These are phyloP conservation scores for Coregonus sp. DNA, from an alignment of 2,797 vertebrate species.

Conservation along the genomic window DNA sequence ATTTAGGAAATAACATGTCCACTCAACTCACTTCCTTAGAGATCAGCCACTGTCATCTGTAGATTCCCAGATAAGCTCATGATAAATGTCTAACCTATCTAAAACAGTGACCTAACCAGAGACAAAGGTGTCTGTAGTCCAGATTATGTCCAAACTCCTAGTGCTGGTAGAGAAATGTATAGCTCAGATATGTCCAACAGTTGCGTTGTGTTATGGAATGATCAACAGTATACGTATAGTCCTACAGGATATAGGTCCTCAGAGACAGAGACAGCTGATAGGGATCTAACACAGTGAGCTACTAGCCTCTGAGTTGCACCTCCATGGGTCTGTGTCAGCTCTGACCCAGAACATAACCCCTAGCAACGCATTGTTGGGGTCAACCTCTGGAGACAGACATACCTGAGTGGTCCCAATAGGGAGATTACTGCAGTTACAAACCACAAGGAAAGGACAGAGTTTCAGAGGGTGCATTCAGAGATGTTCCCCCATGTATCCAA, in stretches of 20 bases:
- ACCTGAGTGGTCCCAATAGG: neutral
- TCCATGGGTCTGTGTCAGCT: neutral
- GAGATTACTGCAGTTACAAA: neutral
- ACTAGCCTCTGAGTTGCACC: slow-evolving; percentile 3
- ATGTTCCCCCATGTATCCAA: neutral
- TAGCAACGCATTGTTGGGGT: neutral
- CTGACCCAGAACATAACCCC: neutral
- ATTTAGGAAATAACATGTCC: neutral
- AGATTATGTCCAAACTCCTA: no score
- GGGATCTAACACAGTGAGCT: neutral
- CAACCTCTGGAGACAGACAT: neutral
- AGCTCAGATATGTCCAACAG: no score
- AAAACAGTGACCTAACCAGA: no score
- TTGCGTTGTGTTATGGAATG: neutral
- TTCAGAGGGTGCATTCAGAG: neutral
- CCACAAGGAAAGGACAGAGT: neutral
- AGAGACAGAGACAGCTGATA: slow-evolving; percentile 30
- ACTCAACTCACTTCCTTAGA: slow-evolving; percentile 17
- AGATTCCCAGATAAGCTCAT: neutral
- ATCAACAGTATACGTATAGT: slow-evolving; percentile 34
- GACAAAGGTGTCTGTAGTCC: no score
- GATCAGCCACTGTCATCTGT: neutral
- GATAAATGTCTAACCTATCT: no score
- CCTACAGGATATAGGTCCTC: slow-evolving; percentile 61
- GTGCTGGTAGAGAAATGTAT: no score